Percentiles rank a stretch among this genome's conserved stretches.
These are phyloP conservation scores for Coregonus suidteri DNA, from an alignment of 2,797 vertebrate genomes.

Conservation along the genomic window DNA sequence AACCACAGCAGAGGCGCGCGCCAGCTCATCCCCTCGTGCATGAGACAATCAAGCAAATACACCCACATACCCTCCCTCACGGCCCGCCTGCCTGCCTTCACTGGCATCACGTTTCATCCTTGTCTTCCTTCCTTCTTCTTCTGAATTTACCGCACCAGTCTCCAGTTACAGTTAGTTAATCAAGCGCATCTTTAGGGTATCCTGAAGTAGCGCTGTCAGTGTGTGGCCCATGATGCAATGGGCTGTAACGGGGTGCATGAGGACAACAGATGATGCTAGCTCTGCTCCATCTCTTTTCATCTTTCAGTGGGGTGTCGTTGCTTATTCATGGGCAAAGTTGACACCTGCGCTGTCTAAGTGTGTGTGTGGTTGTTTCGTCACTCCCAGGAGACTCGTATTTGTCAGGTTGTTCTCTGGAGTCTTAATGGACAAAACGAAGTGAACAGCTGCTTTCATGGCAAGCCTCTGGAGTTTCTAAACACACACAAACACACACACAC, in stretches of 20 bases:
- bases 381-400: not conserved
- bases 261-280: not conserved
- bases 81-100: constrained; percentile 40
- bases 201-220: constrained; percentile 33
- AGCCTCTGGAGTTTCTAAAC: not conserved
- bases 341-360: not conserved
- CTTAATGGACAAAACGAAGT: not conserved
- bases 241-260: constrained; percentile 52
- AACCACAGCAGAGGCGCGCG: not conserved
- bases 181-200: constrained; percentile 27
- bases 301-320: constrained; percentile 46
- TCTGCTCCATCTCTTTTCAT: constrained; percentile 47
- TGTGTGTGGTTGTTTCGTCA: not conserved
- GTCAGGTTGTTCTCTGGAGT: not conserved
- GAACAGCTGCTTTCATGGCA: not conserved
- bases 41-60: constrained; percentile 30
- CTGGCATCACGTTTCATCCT: constrained; percentile 34
- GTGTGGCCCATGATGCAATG: constrained; percentile 67
- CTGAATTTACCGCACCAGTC: constrained; percentile 25
- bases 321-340: not conserved
- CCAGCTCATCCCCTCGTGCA: constrained; percentile 8
- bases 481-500: too few relatives aligned
- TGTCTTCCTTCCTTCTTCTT: constrained; percentile 19
- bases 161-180: constrained; percentile 21
- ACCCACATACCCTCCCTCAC: too few relatives aligned